These are phyloP conservation scores for Merluccius polli DNA, from an alignment of 2,797 vertebrate species.

Conservation along the genomic window DNA sequence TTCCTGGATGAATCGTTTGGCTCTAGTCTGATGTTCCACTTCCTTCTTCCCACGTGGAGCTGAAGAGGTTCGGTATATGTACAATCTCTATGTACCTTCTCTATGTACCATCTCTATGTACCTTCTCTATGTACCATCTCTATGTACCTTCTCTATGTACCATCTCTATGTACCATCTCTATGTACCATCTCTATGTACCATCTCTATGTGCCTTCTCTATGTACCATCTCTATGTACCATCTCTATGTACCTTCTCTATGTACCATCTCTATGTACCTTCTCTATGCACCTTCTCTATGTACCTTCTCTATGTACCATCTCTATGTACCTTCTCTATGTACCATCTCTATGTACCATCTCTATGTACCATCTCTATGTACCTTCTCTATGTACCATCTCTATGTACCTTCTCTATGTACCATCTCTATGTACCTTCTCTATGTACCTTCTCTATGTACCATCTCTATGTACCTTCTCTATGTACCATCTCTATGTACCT, in stretches of 20 bases:
- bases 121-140: no score
- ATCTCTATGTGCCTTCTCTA: slow-evolving; percentile 11
- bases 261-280: no score
- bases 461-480: slow-evolving; percentile 11
- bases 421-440: slow-evolving; percentile 4
- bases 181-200: background rate
- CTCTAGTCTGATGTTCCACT: slow-evolving; percentile 42
- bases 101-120: background rate
- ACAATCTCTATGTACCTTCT: slow-evolving; percentile 17
- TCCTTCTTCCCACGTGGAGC: slow-evolving; percentile 23
- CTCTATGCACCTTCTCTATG: slow-evolving; percentile 13
- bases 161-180: slow-evolving; percentile 3
- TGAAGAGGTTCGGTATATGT: slow-evolving; percentile 43
- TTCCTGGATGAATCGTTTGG: slow-evolving; percentile 59
- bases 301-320: background rate
- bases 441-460: background rate
- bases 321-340: slow-evolving; percentile 12
- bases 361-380: slow-evolving; percentile 9
- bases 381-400: slow-evolving; percentile 1
- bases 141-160: background rate
- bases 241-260: slow-evolving; percentile 9
- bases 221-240: background rate
- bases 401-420: background rate
- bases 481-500: no score
- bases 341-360: background rate